Conservation (phyloP, 2,113 vertebrate species). For the Nesogale talazaci region DNA sequence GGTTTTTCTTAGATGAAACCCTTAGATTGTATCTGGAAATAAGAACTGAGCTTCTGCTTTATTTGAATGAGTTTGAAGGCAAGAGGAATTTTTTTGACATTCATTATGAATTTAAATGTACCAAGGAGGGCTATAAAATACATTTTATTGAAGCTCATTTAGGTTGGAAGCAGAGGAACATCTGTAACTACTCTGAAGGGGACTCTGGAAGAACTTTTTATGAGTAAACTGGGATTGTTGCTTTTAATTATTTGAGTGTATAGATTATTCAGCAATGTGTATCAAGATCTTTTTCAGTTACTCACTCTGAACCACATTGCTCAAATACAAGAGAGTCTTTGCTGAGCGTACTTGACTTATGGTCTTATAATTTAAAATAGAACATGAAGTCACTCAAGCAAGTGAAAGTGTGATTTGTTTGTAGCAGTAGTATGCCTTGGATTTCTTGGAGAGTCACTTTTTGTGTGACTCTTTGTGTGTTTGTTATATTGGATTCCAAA, state of each 20-base stretch:
- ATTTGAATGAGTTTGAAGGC: constrained; percentile 57
- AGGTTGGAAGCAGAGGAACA: constrained; percentile 72
- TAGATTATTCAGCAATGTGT: constrained; percentile 74
- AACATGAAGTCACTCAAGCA: constrained; percentile 2
- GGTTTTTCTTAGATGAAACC: constrained; percentile 50
- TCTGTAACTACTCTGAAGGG: constrained; percentile 78
- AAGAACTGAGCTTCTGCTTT: constrained; percentile 52
- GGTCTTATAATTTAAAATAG: constrained; percentile 38
- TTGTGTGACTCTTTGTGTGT: background rate
- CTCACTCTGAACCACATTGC: background rate
- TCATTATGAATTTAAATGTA: constrained; percentile 73
- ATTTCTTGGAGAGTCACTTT: background rate
- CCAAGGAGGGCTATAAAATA: constrained; percentile 70
- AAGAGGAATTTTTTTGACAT: constrained; percentile 66
- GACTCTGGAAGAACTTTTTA: constrained; percentile 74
- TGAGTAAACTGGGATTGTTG: constrained; percentile 71
- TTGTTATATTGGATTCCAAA: constrained; percentile 1
- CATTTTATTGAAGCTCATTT: constrained; percentile 77
- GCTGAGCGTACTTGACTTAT: background rate
- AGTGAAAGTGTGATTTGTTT: background rate
- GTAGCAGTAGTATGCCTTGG: background rate
- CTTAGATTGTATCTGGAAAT: constrained; percentile 31
- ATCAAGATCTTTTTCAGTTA: constrained; percentile 45
- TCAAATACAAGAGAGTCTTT: background rate
- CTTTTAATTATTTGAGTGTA: constrained; percentile 78